phyloP scores from a whole-genome alignment of 2,113 vertebrate species.

The Neopipo cinnamomea region DNA sequence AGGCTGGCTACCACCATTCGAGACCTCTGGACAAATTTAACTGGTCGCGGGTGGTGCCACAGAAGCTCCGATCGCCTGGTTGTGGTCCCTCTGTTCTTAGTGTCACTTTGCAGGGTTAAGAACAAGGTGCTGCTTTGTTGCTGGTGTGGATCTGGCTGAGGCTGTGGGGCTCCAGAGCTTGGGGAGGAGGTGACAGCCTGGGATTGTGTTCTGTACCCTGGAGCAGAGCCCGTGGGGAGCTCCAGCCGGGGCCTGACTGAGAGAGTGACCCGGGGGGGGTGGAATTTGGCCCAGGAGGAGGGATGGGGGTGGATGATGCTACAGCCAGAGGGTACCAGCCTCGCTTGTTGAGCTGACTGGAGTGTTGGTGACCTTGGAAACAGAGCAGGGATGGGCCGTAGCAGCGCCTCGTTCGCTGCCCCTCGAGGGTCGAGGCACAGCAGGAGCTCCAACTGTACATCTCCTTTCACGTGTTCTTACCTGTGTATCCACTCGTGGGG shows the following conservation, averaged over 20 bases:
- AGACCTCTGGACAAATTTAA: too few species aligned
- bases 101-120: not conserved
- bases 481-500: fast-evolving
- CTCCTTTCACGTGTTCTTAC: not conserved
- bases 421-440: fast-evolving
- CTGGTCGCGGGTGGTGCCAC: too few species aligned
- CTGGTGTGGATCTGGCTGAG: not conserved
- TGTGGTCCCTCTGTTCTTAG: not conserved
- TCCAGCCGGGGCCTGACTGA: not conserved
- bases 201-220: fast-evolving
- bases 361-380: not conserved
- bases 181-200: not conserved
- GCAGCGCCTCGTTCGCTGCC: not conserved
- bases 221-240: not conserved
- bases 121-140: fast-evolving
- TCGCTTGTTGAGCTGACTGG: not conserved
- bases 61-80: not conserved
- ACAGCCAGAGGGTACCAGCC: not conserved
- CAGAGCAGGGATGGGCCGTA: not conserved
- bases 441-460: not conserved
- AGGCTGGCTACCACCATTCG: not conserved
- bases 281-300: fast-evolving
- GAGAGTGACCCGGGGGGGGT: fast-evolving
- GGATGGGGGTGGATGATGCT: not conserved
- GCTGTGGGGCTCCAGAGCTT: not conserved